phyloP scores from a whole-genome alignment of 2,888 invertebrate species.

The Tachystola acroxantha region DNA sequence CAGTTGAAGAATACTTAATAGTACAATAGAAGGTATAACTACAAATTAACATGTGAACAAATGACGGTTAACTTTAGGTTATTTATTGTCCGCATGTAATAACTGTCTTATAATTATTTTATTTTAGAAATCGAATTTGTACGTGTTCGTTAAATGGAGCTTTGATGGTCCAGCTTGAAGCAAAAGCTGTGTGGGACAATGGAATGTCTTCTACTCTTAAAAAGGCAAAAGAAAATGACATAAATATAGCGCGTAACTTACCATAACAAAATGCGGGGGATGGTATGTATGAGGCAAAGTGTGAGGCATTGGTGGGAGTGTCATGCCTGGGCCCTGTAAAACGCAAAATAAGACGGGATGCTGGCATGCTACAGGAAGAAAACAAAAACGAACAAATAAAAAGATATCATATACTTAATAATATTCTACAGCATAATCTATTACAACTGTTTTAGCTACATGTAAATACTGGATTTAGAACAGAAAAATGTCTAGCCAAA shows the following conservation, averaged over 20 bases:
- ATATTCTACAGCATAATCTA: too few species aligned
- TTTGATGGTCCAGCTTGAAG: background rate
- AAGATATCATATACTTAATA: too few species aligned
- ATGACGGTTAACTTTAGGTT: too few species aligned
- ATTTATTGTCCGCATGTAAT: too few species aligned
- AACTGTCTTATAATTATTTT: too few species aligned
- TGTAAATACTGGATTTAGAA: background rate
- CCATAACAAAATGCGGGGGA: conserved; percentile 76
- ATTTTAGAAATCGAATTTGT: too few species aligned
- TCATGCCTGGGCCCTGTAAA: conserved; percentile 76
- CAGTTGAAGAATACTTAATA: background rate
- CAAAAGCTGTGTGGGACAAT: conserved; percentile 3
- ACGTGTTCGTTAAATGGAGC: too few species aligned
- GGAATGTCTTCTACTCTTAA: conserved; percentile 1
- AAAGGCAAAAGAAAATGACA: conserved; percentile 8
- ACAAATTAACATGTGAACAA: too few species aligned
- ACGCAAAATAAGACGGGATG: conserved; percentile 59
- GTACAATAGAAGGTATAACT: too few species aligned
- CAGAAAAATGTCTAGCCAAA: conserved; percentile 2
- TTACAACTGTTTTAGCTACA: too few species aligned
- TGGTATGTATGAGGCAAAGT: conserved; percentile 76
- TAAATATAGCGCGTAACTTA: conserved; percentile 47
- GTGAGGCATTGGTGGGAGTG: conserved; percentile 71
- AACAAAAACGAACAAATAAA: conserved; percentile 21
- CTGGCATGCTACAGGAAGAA: conserved; percentile 64